phyloP scores from a whole-genome alignment of 2,113 vertebrate genomes.

The Baryphthengus martii region DNA sequence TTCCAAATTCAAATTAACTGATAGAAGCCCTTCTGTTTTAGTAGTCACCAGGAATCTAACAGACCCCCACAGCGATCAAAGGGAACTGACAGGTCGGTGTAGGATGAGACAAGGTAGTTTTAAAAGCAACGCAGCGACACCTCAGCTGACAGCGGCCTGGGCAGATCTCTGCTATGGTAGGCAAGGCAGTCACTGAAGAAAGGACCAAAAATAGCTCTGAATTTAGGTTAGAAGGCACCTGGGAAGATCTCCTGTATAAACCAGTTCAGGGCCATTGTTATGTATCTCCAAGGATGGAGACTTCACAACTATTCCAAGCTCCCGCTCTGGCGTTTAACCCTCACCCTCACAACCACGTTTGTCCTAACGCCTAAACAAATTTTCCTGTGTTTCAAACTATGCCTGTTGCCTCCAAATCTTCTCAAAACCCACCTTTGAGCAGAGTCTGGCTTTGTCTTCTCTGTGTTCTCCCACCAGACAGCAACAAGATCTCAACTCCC shows the following conservation, averaged over 20 bases:
- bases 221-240: not conserved
- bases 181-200: not conserved
- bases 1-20: not conserved
- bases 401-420: not conserved
- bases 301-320: not conserved
- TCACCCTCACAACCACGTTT: fast-evolving
- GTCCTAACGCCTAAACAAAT: not conserved
- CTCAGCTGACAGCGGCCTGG: not conserved
- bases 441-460: not conserved
- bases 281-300: not conserved
- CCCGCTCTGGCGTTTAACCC: not conserved
- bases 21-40: not conserved
- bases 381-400: not conserved
- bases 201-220: not conserved
- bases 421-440: not conserved
- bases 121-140: not conserved
- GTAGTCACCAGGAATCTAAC: not conserved
- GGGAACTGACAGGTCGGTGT: not conserved
- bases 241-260: not conserved
- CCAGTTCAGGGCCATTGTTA: not conserved
- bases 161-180: not conserved
- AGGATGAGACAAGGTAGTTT: not conserved
- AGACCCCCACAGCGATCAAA: not conserved
- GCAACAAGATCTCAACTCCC: not conserved
- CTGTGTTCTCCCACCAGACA: not conserved